Evolutionary conservation across 2,113 vertebrate species (phyloP), one percentile per base, ranked within the genome.

Genomic region (Marmota monax): DNA sequence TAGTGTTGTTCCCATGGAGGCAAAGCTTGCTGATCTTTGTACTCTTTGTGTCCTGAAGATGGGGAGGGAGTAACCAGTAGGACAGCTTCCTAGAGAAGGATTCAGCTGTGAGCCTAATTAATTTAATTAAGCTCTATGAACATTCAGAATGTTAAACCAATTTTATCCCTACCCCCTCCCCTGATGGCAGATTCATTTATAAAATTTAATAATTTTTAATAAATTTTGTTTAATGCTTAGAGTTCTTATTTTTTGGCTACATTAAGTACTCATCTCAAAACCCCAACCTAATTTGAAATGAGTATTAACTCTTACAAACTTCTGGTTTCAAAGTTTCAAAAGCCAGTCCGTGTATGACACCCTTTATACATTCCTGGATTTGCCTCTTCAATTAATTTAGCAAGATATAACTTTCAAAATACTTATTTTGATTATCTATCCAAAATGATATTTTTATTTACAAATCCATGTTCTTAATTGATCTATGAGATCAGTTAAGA

Each of bases 241-340:
- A 42, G 42, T 82, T 32, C 8, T 74, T 92, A 73, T 94, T 88
- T 93, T 92, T 56, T 45, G 87, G 34, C 51, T 74, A 80, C 76
- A 37, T 48, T 92, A 39, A 74, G 95, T 69, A 39, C 23, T 42
- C 70, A 73, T 37, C 34, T 95, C 27, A 70, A 61, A 93, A 72
- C 14, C 37, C 27, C 37, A 94, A 16, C 6, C 51, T 83, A 74
- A n/a, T 1, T 88, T 45, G n/a, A 42, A 6, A 25, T 85, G 8
- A 90, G 2, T 73, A 61, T 83, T 39, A 90, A 56, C 32, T 51
- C 25, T 83, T 74, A 88, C 23, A 72, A 74, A 77, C 12, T 73
- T 63, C 45, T 88, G 20, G 6, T 84, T 94, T 88, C 42, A 74
- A 37, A 80, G 67, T 58, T 69, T 96, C 82, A 89, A 70, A 90